Conservation (phyloP, 2,888 invertebrate species). For the Nebria salina region DNA sequence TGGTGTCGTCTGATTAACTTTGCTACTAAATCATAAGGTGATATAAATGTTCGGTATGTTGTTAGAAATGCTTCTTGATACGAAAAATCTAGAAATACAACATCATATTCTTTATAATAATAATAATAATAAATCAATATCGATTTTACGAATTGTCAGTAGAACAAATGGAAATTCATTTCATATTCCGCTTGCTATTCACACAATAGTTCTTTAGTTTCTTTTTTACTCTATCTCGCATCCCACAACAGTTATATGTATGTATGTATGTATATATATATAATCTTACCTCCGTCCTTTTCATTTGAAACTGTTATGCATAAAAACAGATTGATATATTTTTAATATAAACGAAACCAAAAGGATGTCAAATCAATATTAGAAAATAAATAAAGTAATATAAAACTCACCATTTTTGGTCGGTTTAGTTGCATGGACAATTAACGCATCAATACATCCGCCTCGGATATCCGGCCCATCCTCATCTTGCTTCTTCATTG, state of each 20-base stretch:
- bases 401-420: conserved; percentile 73
- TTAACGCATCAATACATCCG: conserved; percentile 91
- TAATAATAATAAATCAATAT: too few relatives aligned
- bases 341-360: neutral
- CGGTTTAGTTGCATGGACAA: conserved; percentile 95
- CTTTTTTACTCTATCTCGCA: too few relatives aligned
- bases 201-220: too few relatives aligned
- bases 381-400: neutral
- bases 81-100: conserved; percentile 75
- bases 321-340: conserved; percentile 32
- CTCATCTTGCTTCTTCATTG: conserved; percentile 81
- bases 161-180: too few relatives aligned
- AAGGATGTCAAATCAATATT: conserved; percentile 20
- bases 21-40: conserved; percentile 84
- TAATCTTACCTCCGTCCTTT: conserved; percentile 63
- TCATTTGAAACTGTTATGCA: conserved; percentile 58
- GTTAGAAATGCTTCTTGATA: conserved; percentile 98
- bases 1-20: conserved; percentile 85
- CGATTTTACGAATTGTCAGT: too few relatives aligned
- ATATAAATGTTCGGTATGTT: conserved; percentile 95
- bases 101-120: too few relatives aligned
- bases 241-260: too few relatives aligned
- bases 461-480: conserved; percentile 94
- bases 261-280: too few relatives aligned
- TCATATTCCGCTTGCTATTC: too few relatives aligned